Evolutionary conservation across 2,888 invertebrate genomes (phyloP), one percentile per base, ranked within the genome.

Genomic region (Lepidocyrtinus sp.): DNA sequence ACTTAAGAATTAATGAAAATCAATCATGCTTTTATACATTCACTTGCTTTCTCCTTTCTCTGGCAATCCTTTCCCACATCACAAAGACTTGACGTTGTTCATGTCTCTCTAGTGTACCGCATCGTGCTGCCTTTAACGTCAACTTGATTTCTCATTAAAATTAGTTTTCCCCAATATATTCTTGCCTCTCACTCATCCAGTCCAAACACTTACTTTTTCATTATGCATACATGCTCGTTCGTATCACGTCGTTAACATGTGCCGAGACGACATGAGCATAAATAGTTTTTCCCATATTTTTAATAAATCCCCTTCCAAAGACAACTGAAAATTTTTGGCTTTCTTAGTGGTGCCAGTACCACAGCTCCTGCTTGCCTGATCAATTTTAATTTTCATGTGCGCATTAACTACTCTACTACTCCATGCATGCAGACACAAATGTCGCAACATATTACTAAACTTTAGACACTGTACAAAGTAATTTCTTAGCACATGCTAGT

Each of bases 81-180:
- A n/a, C n/a, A n/a, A n/a, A n/a, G n/a, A 36, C 36, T 36, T 36
- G 5, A 36, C 5, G 36, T 36, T 12, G 36, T 5, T 36, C 36
- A 7, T 36, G 36, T 36, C 36, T 36, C 36, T 36, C 36, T 12
- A 7, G 5, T 36, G 12, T 36, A 36, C 55, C 71, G 77, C 71
- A 55, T 71, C 71, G 71, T 65, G 77, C 71, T 77, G 71, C 77
- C 71, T 71, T 72, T 72, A 77, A 76, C 70, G 76, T 76, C 76
- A 76, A 77, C 46, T 71, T 77, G 77, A 77, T 77, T 77, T 72
- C 77, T 77, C 77, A 77, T 77, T 77, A 77, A 77, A 76, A 76
- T 76, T 76, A 76, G 76, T 77, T 72, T 71, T 26, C 50, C 22
- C 19, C 46, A 17, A 0, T 45, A 59, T 25, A 3, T 15, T 46